Percentiles rank a stretch among this genome's conserved stretches.
phyloP scores from a whole-genome alignment of 2,888 invertebrate species.

The Mechanitis messenoides region DNA sequence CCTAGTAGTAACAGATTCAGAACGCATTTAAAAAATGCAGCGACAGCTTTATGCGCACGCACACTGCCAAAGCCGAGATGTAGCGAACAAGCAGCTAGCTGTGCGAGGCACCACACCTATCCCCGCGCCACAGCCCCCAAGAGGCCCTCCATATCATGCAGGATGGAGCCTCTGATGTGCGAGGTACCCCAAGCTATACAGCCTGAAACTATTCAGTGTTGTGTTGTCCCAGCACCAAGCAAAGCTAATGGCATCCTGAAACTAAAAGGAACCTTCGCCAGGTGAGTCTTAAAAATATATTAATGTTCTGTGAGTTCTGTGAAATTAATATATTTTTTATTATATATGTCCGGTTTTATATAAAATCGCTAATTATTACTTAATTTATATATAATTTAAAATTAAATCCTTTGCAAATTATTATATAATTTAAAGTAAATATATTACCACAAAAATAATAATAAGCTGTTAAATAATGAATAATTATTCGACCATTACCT shows the following conservation, averaged over 20 bases:
- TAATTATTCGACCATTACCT: too few relatives aligned
- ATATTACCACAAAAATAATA: too few relatives aligned
- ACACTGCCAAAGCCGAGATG: constrained; percentile 70
- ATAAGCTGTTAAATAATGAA: too few relatives aligned
- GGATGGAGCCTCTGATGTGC: constrained; percentile 56
- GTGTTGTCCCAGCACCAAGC: constrained; percentile 38
- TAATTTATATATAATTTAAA: too few relatives aligned
- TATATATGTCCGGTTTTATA: too few relatives aligned
- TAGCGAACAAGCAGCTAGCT: constrained; percentile 47
- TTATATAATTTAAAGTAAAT: too few relatives aligned
- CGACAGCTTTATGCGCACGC: constrained; percentile 65
- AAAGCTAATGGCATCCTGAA: constrained; percentile 48
- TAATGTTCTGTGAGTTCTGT: not conserved
- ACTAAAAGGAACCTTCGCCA: constrained; percentile 60
- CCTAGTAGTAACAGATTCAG: constrained; percentile 66
- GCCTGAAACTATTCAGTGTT: constrained; percentile 41
- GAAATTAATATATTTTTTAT: too few relatives aligned
- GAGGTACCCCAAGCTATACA: constrained; percentile 43
- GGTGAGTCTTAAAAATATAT: constrained; percentile 43
- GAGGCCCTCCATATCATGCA: constrained; percentile 56
- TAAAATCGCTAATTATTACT: too few relatives aligned
- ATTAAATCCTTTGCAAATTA: too few relatives aligned
- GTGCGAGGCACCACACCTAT: constrained; percentile 64
- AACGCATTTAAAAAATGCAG: constrained; percentile 68
- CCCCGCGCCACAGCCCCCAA: constrained; percentile 61